Conservation (phyloP, 2,797 vertebrate species). For the Aeoliscus strigatus region DNA sequence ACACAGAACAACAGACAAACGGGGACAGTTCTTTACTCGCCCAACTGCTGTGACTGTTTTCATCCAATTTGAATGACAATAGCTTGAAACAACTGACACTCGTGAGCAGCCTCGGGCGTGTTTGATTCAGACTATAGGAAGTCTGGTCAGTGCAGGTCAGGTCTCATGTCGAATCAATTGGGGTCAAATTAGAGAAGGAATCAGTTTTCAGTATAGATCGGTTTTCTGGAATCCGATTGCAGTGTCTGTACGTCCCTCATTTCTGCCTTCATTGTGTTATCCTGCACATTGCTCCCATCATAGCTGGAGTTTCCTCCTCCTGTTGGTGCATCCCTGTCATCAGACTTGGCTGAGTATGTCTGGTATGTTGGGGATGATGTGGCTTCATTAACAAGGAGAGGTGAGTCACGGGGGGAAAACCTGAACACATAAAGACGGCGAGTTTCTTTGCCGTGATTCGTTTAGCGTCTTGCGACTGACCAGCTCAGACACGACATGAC, state of each 20-base stretch:
- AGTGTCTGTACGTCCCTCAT: neutral
- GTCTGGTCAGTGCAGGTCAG: constrained; percentile 47
- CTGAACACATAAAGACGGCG: no score
- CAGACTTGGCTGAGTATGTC: constrained; percentile 42
- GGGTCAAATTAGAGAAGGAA: constrained; percentile 35
- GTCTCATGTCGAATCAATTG: constrained; percentile 43
- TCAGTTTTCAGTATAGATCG: neutral
- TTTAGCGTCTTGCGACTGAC: no score
- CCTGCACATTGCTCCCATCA: no score
- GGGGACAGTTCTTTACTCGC: no score
- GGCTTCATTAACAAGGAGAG: constrained; percentile 38
- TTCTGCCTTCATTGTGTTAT: no score
- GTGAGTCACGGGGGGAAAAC: constrained; percentile 49
- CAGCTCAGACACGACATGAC: no score
- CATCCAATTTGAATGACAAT: constrained; percentile 36
- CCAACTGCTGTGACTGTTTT: no score
- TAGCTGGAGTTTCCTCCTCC: constrained; percentile 5
- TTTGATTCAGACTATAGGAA: constrained; percentile 35
- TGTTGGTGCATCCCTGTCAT: constrained; percentile 33
- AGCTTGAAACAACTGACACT: constrained; percentile 24
- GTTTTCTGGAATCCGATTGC: neutral
- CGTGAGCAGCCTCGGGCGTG: constrained; percentile 26
- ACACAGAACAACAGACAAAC: no score
- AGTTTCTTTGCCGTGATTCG: no score
- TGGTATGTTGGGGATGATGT: constrained; percentile 52